These are phyloP conservation scores for Drosophila eohydei DNA, from an alignment of 2,888 invertebrate genomes.

Conservation along the genomic window DNA sequence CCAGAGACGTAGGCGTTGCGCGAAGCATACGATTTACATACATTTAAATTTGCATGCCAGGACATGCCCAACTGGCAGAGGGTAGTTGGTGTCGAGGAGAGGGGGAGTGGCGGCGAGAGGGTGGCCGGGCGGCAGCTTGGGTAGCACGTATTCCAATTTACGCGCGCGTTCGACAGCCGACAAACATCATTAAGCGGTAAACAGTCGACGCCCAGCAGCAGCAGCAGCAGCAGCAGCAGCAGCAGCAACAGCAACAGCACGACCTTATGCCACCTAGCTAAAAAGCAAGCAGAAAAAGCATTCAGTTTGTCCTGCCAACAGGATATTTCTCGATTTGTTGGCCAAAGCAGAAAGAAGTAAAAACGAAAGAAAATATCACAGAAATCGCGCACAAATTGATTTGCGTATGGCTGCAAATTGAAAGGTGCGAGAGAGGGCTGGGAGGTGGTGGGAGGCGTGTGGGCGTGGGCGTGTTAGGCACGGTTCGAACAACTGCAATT, in stretches of 20 bases:
- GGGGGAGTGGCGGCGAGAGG: neutral
- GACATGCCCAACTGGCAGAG: conserved; percentile 25
- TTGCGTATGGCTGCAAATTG: conserved; percentile 49
- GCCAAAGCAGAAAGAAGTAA: conserved; percentile 16
- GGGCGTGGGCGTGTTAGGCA: neutral
- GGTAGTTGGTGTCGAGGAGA: neutral
- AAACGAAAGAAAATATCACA: conserved; percentile 21
- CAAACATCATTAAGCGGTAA: conserved; percentile 69
- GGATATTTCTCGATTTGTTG: conserved; percentile 41
- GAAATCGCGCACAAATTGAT: conserved; percentile 62
- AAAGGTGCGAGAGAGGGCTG: conserved; percentile 28
- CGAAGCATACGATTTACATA: conserved; percentile 71
- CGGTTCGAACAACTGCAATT: conserved; percentile 54
- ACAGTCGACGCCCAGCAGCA: conserved; percentile 23
- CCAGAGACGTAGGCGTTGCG: conserved; percentile 51
- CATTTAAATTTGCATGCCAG: conserved; percentile 69
- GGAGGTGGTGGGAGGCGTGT: neutral
- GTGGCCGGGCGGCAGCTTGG: conserved; percentile 3
- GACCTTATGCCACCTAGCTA: conserved; percentile 2
- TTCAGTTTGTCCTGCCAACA: conserved; percentile 25
- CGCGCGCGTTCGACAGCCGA: conserved; percentile 66
- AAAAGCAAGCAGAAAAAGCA: conserved; percentile 7
- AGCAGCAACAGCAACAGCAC: conserved; percentile 1
- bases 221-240: neutral
- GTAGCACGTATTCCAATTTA: conserved; percentile 68